phyloP scores from a whole-genome alignment of 1,140 invertebrate species.

The Neotoxoptera formosana region DNA sequence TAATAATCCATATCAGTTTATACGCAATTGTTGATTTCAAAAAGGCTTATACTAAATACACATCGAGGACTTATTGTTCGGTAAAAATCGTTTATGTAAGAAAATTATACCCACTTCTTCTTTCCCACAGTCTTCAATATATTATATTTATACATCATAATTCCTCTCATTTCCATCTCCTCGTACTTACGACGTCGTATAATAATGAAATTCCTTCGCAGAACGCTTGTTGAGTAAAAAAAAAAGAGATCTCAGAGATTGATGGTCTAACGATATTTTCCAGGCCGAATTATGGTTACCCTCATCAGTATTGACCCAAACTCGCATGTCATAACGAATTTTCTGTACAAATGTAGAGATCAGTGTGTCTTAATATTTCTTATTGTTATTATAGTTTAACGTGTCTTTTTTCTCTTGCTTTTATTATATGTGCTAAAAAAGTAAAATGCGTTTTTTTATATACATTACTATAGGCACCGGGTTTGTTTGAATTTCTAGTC shows the following conservation, averaged over 20 bases:
- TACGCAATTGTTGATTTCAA: not conserved
- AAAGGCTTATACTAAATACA: not conserved
- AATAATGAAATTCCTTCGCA: conserved; percentile 46
- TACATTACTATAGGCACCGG: not conserved
- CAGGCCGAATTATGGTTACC: not conserved
- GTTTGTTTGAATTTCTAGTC: not conserved
- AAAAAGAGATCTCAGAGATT: not conserved
- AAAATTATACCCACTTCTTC: not conserved
- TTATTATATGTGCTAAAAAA: not conserved
- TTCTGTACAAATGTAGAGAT: conserved; percentile 21
- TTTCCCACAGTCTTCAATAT: not conserved
- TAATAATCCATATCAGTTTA: not conserved
- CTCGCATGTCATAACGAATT: conserved; percentile 18
- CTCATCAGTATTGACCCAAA: conserved; percentile 12
- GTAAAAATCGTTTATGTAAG: not conserved
- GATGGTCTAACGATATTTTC: conserved; percentile 42
- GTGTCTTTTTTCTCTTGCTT: not conserved
- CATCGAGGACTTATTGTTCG: not conserved
- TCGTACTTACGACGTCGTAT: not conserved
- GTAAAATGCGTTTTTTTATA: not conserved
- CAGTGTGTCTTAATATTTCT: conserved; percentile 23
- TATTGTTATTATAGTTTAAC: not conserved
- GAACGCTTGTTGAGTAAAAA: not conserved
- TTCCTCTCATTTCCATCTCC: not conserved
- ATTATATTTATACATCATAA: conserved; percentile 22